Evolutionary conservation across 1,140 invertebrate species (phyloP).

Genomic region (Apis florea): DNA sequence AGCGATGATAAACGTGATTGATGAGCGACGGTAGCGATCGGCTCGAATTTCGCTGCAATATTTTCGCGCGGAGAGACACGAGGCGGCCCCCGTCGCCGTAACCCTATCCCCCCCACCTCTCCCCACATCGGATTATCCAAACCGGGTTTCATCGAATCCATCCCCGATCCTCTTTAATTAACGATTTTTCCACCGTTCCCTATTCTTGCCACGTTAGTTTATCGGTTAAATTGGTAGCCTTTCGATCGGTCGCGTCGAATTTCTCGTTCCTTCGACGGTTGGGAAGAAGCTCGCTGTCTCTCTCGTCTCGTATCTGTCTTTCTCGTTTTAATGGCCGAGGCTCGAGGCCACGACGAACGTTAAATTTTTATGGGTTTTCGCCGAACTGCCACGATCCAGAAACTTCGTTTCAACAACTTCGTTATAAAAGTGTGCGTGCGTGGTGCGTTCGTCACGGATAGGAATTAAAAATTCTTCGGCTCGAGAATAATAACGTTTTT

Average conservation of each 20-base stretch:
- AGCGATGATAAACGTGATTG: conserved; percentile 62
- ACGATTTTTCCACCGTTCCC: conserved; percentile 30
- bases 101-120: conserved; percentile 34
- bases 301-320: not conserved
- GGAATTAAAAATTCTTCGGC: no score
- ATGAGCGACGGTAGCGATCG: conserved; percentile 62
- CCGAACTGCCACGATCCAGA: no score
- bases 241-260: conserved; percentile 22
- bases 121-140: conserved; percentile 18
- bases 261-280: not conserved
- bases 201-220: not conserved
- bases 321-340: not conserved
- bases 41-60: conserved; percentile 61
- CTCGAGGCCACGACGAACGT: not conserved
- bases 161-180: conserved; percentile 54
- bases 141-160: conserved; percentile 49
- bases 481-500: no score
- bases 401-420: no score
- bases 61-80: conserved; percentile 39
- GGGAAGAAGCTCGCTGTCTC: not conserved
- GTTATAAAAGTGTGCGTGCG: no score
- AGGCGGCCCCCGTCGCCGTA: conserved; percentile 13
- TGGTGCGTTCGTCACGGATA: no score
- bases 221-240: not conserved
- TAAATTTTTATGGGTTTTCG: conserved; percentile 8